Evolutionary conservation across 2,797 vertebrate species (phyloP), one percentile per base, ranked within the genome.

Genomic region (Lates japonicus): DNA sequence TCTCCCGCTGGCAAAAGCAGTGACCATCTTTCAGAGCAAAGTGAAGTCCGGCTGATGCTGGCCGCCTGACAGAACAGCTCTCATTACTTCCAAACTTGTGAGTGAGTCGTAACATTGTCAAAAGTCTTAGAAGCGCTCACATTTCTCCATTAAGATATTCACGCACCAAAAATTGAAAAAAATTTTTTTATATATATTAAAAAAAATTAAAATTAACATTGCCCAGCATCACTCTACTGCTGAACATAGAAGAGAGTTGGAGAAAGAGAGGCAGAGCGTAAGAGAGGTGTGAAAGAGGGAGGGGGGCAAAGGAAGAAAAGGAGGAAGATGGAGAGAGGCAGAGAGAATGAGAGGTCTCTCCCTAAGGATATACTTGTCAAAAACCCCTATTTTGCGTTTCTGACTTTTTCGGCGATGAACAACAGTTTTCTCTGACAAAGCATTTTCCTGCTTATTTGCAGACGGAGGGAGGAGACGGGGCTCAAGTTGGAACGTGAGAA

Each of bases 391-490:
- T 93, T 92, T 92, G 93, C 92, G 70, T 88, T 93, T 93, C 87
- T 91, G 87, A 91, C 92, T 93, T 92, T 91, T 88, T 87, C 80
- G 11, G 76, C 75, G 59, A 86, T 76, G 90, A 92, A 91, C 90
- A 90, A 91, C 87, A 88, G 81, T 91, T 93, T 94, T 81, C 91
- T 94, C 91, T 93, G 92, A 94, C 93, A 90, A 93, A 93, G 92
- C 93, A 87, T 92, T 94, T 93, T 92, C 72, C 75, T 92, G 90
- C 94, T 93, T 93, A 91, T 93, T 94, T 93, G 92, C 87, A 90
- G 91, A 92, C 42, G 78, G 87, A 85, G 87, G 90, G 87, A 89
- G 87, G 90, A 90, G 90, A 92, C 42, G 62, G 61, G 88, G 86
- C 86, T 90, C 85, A 81, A 88, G 87, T 80, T 69, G 80, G 89